Percentiles rank a stretch among this genome's conserved stretches.
Conservation (phyloP, 1,140 invertebrate species). For the Doryteuthis pealeii region DNA sequence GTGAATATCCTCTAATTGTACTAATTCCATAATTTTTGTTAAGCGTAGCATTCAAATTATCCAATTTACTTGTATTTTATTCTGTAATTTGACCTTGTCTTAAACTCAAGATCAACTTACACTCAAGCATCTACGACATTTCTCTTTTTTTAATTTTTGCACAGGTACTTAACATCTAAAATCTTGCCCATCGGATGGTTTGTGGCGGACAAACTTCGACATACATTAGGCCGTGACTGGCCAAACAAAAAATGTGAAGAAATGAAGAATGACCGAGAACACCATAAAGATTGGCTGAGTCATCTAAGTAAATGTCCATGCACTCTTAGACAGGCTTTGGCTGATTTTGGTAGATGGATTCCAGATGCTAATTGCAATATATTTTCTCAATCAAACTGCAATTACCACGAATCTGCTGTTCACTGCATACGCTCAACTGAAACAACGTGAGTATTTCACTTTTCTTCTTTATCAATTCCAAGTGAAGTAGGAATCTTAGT, state of each 20-base stretch:
- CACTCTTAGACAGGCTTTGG: conserved; percentile 82
- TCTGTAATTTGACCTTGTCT: too few species aligned
- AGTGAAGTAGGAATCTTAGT: too few species aligned
- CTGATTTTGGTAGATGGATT: conserved; percentile 88
- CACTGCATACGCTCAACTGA: conserved; percentile 91
- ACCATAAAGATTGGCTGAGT: conserved; percentile 43
- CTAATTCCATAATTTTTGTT: too few species aligned
- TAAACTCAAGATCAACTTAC: too few species aligned
- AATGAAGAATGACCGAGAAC: conserved; percentile 24
- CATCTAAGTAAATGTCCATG: conserved; percentile 81
- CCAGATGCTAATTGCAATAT: conserved; percentile 80
- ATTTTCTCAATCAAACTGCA: conserved; percentile 81
- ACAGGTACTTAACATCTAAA: conserved; percentile 29
- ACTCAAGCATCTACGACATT: too few species aligned
- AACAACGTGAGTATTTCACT: conserved; percentile 73
- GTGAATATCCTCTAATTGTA: too few species aligned
- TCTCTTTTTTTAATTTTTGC: conserved; percentile 18
- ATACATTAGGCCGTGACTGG: conserved; percentile 37
- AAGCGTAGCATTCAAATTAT: too few species aligned
- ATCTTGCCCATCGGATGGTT: conserved; percentile 47
- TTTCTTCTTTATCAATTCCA: not conserved
- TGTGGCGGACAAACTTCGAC: conserved; percentile 31
- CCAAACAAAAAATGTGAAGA: conserved; percentile 33
- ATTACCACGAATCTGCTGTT: conserved; percentile 81
- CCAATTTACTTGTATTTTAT: too few species aligned